These are phyloP conservation scores for Neogobius melanostomus DNA, from an alignment of 2,113 vertebrate species.

Conservation along the genomic window DNA sequence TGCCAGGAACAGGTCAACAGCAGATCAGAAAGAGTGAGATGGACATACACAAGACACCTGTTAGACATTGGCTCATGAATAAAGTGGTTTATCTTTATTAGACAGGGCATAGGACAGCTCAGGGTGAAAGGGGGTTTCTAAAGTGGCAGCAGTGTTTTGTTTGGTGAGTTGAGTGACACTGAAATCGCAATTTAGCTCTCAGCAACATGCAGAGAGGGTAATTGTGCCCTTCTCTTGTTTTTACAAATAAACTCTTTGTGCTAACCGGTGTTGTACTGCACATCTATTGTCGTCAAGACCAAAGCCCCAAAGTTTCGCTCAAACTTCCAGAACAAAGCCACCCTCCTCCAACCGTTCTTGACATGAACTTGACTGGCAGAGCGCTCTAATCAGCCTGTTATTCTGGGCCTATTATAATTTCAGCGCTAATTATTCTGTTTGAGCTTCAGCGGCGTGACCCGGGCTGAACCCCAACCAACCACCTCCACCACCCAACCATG, in stretches of 20 bases:
- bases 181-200: too few relatives aligned
- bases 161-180: too few relatives aligned
- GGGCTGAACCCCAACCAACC: not conserved
- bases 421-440: conserved; percentile 6
- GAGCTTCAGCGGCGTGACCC: not conserved
- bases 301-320: not conserved
- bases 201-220: too few relatives aligned
- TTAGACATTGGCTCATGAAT: not conserved
- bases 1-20: not conserved
- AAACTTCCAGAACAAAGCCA: not conserved
- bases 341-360: not conserved
- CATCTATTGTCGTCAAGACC: not conserved
- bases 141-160: too few relatives aligned
- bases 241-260: too few relatives aligned
- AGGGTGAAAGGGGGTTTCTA: too few relatives aligned
- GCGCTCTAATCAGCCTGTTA: conserved; percentile 11
- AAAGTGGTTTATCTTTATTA: not conserved
- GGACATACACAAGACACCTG: not conserved
- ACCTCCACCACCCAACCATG: not conserved
- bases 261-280: not conserved
- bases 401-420: not conserved
- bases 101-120: too few relatives aligned
- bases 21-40: not conserved
- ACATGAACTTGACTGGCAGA: conserved; percentile 12
- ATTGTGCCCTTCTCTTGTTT: too few relatives aligned